A percentile compares a stretch with the other conserved stretches of the same genome.
These are phyloP conservation scores for Melanotaenia trifasciata DNA, from an alignment of 2,797 vertebrate species.

Conservation along the genomic window DNA sequence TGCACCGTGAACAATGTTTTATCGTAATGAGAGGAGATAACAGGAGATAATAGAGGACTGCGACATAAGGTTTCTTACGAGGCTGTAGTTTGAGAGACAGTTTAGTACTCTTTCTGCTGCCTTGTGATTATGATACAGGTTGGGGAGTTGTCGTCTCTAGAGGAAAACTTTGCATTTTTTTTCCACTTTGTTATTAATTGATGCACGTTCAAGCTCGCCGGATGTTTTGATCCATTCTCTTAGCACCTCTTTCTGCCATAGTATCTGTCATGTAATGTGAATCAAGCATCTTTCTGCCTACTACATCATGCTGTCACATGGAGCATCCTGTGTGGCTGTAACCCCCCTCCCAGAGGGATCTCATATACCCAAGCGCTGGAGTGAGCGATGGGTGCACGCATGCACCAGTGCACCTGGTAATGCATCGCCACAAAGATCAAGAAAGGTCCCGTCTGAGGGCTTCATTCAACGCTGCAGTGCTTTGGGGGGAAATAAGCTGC, in stretches of 20 bases:
- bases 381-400: slow-evolving; percentile 76
- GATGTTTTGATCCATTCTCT: slow-evolving; percentile 45
- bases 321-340: slow-evolving; percentile 57
- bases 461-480: slow-evolving; percentile 75
- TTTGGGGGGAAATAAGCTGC: slow-evolving; percentile 74
- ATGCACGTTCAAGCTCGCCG: not conserved
- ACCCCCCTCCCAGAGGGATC: slow-evolving; percentile 40
- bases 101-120: slow-evolving; percentile 52
- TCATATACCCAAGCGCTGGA: slow-evolving; percentile 50
- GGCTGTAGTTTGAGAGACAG: slow-evolving; percentile 55
- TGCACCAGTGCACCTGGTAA: slow-evolving; percentile 79
- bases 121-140: slow-evolving; percentile 47
- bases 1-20: slow-evolving; percentile 56
- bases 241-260: slow-evolving; percentile 18
- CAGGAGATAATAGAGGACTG: slow-evolving; percentile 55
- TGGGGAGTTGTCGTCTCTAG: slow-evolving; percentile 17
- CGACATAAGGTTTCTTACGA: slow-evolving; percentile 53
- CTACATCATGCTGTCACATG: slow-evolving; percentile 75
- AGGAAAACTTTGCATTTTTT: not conserved
- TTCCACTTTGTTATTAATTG: slow-evolving; percentile 1
- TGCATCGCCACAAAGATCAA: slow-evolving; percentile 78
- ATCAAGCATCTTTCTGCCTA: slow-evolving; percentile 54
- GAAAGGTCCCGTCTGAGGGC: slow-evolving; percentile 76
- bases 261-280: slow-evolving; percentile 49
- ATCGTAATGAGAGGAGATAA: slow-evolving; percentile 72